A percentile compares a stretch with the other conserved stretches of the same genome.
Conservation (phyloP, 1,140 invertebrate species). For the Philotrypesis tridentata region DNA sequence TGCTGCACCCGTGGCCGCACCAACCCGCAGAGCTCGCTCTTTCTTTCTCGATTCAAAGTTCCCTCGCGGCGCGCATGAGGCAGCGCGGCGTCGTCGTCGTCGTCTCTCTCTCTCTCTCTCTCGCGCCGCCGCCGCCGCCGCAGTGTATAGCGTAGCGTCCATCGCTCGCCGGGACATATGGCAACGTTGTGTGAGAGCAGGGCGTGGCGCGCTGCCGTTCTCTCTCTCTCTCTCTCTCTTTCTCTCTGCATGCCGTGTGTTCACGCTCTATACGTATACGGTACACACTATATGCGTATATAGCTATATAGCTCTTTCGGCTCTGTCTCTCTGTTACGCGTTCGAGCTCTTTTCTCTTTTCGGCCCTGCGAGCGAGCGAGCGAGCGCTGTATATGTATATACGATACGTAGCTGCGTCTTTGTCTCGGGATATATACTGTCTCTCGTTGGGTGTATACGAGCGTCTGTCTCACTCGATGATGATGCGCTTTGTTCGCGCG, state of each 20-base stretch:
- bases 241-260: constrained; percentile 3
- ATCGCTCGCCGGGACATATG: constrained; percentile 59
- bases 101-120: constrained; percentile 34
- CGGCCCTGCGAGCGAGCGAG: background rate
- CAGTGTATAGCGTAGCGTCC: constrained; percentile 59
- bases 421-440: too few species aligned
- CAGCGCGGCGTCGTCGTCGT: constrained; percentile 32
- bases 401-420: background rate
- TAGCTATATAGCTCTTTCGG: background rate
- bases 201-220: constrained; percentile 61
- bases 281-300: too few species aligned
- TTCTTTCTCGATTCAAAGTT: constrained; percentile 34
- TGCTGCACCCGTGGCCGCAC: too few species aligned
- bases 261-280: too few species aligned
- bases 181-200: constrained; percentile 63
- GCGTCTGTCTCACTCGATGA: too few species aligned
- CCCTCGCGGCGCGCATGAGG: constrained; percentile 24
- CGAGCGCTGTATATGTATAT: too few species aligned
- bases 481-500: background rate
- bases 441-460: background rate
- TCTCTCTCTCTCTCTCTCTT: constrained; percentile 43
- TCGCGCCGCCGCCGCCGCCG: too few species aligned
- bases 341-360: background rate
- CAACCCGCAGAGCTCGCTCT: background rate
- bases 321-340: background rate